phyloP scores from a whole-genome alignment of 2,797 vertebrate genomes.

The Lepilemur septentrionalis region DNA sequence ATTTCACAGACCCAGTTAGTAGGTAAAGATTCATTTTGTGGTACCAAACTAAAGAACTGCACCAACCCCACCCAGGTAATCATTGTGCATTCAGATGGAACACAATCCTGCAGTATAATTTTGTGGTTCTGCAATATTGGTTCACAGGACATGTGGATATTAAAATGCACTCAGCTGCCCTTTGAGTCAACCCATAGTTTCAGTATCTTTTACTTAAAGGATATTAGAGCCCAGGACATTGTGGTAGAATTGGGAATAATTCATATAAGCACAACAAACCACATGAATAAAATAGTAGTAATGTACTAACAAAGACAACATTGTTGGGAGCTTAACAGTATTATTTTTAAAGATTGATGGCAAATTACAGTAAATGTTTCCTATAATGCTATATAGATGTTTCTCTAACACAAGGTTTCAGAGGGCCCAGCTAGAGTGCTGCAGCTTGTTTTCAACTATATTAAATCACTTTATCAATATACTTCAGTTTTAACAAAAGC shows the following conservation, averaged over 20 bases:
- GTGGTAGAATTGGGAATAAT: constrained; percentile 73
- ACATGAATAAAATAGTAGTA: constrained; percentile 76
- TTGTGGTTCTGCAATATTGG: constrained; percentile 37
- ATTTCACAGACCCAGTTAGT: constrained; percentile 6
- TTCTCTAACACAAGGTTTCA: constrained; percentile 70
- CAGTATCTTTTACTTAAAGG: constrained; percentile 69
- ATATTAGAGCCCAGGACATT: constrained; percentile 57
- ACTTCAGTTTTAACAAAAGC: constrained; percentile 80
- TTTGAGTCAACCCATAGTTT: constrained; percentile 59
- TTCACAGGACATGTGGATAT: constrained; percentile 51
- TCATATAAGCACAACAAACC: constrained; percentile 76
- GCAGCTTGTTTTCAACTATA: constrained; percentile 71
- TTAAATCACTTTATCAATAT: constrained; percentile 82
- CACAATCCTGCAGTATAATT: background rate
- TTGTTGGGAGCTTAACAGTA: constrained; percentile 75
- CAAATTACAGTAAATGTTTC: constrained; percentile 74
- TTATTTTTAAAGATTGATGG: constrained; percentile 78
- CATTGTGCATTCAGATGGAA: constrained; percentile 43
- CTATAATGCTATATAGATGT: constrained; percentile 67
- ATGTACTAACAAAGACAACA: constrained; percentile 71
- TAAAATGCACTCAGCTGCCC: constrained; percentile 62
- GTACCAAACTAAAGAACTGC: constrained; percentile 9
- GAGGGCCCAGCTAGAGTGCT: constrained; percentile 62
- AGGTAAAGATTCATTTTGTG: constrained; percentile 44
- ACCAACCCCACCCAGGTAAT: constrained; percentile 4